Base-by-base conservation (phyloP, 2,113 vertebrate genomes). In the Alligator mississippiensis region DNA sequence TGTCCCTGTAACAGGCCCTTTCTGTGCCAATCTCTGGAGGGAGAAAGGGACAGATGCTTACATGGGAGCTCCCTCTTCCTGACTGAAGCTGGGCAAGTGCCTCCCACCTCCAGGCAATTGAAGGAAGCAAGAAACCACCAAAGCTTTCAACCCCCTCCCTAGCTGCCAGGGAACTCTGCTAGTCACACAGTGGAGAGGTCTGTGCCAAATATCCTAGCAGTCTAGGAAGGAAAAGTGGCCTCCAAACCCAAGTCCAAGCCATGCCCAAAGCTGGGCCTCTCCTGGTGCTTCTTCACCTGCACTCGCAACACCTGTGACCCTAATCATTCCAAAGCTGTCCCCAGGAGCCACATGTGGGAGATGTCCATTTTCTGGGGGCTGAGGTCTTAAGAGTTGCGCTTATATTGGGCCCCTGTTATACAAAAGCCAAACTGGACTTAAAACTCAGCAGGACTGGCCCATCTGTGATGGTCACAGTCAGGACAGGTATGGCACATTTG, bases 1-100 rank as follows among this genome's bases (percentile, higher is more conserved):
- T 99, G 79, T 99, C 99, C 57, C 99, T 97, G 97, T 99, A 99
- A 95, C 99, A 99, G 88, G 99, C 99, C 19, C 99, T 98, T 82
- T 99, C 99, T 1, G 99, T 99, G 96, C 99, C 99, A 0, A 99
- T 99, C 97, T 99, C 99, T 99, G 97, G 4, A 34, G 82, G 59
- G 63, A 85, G 82, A 91, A 47, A 95, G 9, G 17, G 55, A 34
- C n/a, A 38, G 87, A 25, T n/a, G 55, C 28, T 27, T 27, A 38
- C 58, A 8, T 4, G 1, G 15, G 75, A 21, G 24, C 16, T 27
- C n/a, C 30, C 27, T 38, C 59, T 24, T 18, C 82, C 11, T 15
- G 54, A 57, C 54, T 19, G 21, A 28, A n/a, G 82, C 59, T 47
- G 3, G 0, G 19, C 12, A 21, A 21, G 28, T 19, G 19, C 13